phyloP scores from a whole-genome alignment of 2,113 vertebrate genomes.

The Notarius quadriscutis region DNA sequence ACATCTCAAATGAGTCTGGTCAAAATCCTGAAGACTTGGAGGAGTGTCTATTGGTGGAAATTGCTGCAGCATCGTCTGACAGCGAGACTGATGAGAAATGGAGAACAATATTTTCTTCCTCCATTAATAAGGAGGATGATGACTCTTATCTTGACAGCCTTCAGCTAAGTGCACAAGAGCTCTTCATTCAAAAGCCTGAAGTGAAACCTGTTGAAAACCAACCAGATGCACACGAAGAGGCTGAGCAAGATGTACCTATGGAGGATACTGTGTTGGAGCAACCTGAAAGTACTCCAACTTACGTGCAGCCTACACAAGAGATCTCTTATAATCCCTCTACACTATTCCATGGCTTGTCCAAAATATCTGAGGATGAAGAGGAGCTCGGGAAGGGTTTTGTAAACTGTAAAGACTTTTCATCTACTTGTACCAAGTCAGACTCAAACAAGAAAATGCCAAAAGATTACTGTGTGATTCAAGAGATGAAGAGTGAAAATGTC shows the following conservation, averaged over 20 bases:
- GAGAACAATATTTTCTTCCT: conserved; percentile 78
- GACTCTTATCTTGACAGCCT: conserved; percentile 76
- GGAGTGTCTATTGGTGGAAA: conserved; percentile 69
- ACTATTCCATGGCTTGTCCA: conserved; percentile 67
- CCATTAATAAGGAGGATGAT: conserved; percentile 78
- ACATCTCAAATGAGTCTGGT: conserved; percentile 69
- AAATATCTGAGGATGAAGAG: conserved; percentile 74
- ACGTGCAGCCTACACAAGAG: conserved; percentile 59
- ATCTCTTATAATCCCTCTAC: conserved; percentile 65
- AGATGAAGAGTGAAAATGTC: conserved; percentile 76
- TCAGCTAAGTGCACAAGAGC: conserved; percentile 73
- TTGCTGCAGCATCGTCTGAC: conserved; percentile 69
- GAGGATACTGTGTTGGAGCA: conserved; percentile 66
- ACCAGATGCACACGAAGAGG: conserved; percentile 36
- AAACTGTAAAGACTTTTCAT: conserved; percentile 50
- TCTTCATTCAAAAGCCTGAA: conserved; percentile 74
- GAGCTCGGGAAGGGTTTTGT: conserved; percentile 64
- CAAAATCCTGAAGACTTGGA: conserved; percentile 68
- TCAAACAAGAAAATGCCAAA: conserved; percentile 72
- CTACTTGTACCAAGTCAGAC: conserved; percentile 55
- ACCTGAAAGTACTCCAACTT: conserved; percentile 54
- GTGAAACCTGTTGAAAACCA: conserved; percentile 49
- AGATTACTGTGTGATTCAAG: conserved; percentile 79
- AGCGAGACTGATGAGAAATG: conserved; percentile 74
- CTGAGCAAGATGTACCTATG: conserved; percentile 55